Percentiles rank a stretch among this genome's conserved stretches.
Conservation (phyloP, 2,888 invertebrate genomes). For the Bimastos eiseni region DNA sequence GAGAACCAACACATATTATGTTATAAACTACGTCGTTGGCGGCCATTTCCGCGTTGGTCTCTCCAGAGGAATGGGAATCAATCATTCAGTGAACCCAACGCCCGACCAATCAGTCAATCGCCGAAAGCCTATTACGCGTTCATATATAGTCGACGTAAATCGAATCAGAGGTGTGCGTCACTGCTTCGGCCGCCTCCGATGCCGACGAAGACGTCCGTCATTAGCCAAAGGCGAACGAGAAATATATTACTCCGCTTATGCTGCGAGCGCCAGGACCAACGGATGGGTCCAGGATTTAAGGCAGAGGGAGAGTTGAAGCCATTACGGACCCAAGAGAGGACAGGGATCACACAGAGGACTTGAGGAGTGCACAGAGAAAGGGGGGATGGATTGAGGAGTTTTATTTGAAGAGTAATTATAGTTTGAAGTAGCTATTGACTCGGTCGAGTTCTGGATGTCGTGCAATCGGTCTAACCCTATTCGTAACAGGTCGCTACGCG, state of each 20-base stretch:
- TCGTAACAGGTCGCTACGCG: no score
- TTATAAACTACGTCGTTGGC: no score
- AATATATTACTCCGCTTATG: constrained; percentile 1
- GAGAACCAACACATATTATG: no score
- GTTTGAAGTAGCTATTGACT: background rate
- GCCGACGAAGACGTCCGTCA: background rate
- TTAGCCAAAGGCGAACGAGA: constrained; percentile 17
- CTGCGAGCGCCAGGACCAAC: background rate
- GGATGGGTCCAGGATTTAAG: background rate
- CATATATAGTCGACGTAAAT: background rate
- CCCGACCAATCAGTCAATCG: constrained; percentile 15
- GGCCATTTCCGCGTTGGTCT: background rate
- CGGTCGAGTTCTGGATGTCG: no score
- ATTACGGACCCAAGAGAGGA: background rate
- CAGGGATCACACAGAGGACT: no score
- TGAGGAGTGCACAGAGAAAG: no score
- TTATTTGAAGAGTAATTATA: background rate
- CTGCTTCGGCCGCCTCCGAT: background rate
- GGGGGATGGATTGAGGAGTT: background rate
- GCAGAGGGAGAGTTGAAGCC: background rate
- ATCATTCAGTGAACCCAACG: background rate
- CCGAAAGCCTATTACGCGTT: constrained; percentile 9
- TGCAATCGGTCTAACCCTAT: no score
- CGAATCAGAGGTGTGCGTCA: constrained; percentile 9
- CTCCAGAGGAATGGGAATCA: background rate